phyloP scores from a whole-genome alignment of 2,113 vertebrate genomes.

The Edolisoma coerulescens region DNA sequence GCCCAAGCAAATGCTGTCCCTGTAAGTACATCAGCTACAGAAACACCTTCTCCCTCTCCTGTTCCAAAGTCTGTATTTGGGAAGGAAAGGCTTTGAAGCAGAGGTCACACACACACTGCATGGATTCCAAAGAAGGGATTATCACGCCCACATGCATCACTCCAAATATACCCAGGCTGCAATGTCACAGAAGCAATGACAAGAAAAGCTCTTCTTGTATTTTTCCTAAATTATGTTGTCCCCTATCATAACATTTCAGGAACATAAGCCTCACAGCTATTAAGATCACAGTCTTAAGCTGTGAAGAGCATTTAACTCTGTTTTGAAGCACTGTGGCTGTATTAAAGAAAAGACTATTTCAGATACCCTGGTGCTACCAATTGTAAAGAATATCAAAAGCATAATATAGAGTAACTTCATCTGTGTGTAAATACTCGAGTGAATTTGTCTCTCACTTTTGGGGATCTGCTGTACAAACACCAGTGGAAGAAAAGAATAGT shows the following conservation, averaged over 20 bases:
- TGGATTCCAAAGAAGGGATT: constrained; percentile 27
- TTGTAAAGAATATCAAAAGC: neutral
- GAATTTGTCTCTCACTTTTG: neutral
- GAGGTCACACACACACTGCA: neutral
- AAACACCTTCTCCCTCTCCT: neutral
- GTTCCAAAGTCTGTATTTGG: neutral
- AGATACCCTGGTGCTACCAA: neutral
- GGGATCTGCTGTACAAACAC: neutral
- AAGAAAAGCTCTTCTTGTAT: constrained; percentile 2
- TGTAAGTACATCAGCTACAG: constrained; percentile 67
- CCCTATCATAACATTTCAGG: neutral
- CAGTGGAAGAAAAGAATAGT: neutral
- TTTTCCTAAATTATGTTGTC: constrained; percentile 18
- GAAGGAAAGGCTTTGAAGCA: neutral
- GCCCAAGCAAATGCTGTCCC: constrained; percentile 80
- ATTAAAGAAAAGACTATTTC: neutral
- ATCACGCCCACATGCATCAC: constrained; percentile 1
- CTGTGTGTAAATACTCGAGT: neutral
- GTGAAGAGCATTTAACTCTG: neutral
- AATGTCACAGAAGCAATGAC: neutral
- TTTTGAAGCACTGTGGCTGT: neutral
- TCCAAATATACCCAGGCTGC: constrained; percentile 37
- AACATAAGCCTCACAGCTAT: neutral
- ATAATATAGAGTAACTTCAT: neutral
- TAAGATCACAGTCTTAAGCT: neutral